phyloP scores from a whole-genome alignment of 2,888 invertebrate species.

The Lingula anatina region DNA sequence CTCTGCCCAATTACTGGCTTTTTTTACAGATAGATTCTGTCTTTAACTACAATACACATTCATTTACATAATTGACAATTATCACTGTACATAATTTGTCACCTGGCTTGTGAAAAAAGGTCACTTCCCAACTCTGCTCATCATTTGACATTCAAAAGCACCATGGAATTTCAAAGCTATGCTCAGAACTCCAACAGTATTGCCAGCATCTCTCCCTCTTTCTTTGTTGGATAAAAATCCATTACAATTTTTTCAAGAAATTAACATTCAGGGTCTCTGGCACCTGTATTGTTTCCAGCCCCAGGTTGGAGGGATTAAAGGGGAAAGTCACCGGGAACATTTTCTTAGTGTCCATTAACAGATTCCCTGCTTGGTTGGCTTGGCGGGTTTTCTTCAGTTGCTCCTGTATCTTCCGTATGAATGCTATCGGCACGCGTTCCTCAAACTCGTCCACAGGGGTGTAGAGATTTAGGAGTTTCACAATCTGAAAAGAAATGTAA shows the following conservation, averaged over 20 bases:
- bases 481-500: conserved; percentile 60
- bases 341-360: conserved; percentile 82
- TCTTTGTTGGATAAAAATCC: background rate
- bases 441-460: conserved; percentile 86
- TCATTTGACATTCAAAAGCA: too few relatives aligned
- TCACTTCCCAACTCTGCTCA: too few relatives aligned
- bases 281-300: conserved; percentile 82
- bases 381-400: conserved; percentile 53
- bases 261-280: conserved; percentile 60
- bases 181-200: too few relatives aligned
- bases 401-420: conserved; percentile 77
- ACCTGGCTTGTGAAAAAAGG: too few relatives aligned
- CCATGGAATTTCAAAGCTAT: too few relatives aligned
- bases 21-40: too few relatives aligned
- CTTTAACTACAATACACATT: too few relatives aligned
- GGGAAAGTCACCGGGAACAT: conserved; percentile 79
- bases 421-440: conserved; percentile 73
- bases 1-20: too few relatives aligned
- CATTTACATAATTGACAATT: too few relatives aligned
- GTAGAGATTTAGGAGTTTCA: conserved; percentile 69
- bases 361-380: conserved; percentile 46
- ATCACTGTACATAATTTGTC: too few relatives aligned
- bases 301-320: conserved; percentile 78
- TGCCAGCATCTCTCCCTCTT: too few relatives aligned
- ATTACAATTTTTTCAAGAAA: conserved; percentile 27